Evolutionary conservation across 2,888 invertebrate genomes (phyloP), one percentile per base, ranked within the genome.

Genomic region (Cremastinae sp.): DNA sequence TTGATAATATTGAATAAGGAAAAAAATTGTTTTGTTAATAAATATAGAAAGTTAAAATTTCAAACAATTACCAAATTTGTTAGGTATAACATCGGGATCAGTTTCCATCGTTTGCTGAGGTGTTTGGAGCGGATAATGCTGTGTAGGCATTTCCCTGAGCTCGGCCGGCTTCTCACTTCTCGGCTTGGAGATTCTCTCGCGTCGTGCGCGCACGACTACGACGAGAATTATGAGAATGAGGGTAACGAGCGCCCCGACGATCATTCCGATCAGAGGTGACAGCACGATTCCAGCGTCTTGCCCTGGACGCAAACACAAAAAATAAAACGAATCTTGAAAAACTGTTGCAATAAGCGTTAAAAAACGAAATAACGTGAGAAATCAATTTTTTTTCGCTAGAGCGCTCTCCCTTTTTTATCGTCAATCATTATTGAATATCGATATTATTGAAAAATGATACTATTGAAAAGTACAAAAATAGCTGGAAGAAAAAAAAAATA

Each of bases 21-120:
- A n/a, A n/a, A n/a, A n/a, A n/a, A n/a, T n/a, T n/a, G n/a, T n/a
- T n/a, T n/a, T n/a, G n/a, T n/a, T n/a, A n/a, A n/a, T n/a, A n/a
- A n/a, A n/a, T n/a, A n/a, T n/a, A n/a, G n/a, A n/a, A n/a, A n/a
- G n/a, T n/a, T n/a, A n/a, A n/a, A n/a, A n/a, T n/a, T n/a, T n/a
- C 22, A 53, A 20, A 18, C 5, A 4, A 9, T 91, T 90, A 94
- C 94, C 94, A 84, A 93, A 94, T 91, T 94, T 94, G 78, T 94
- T 94, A 78, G 94, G 94, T 88, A 95, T 94, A 75, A 94, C 93
- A 89, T 95, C 94, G 14, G 94, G 94, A 90, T 95, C 94, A 82
- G 92, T 91, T 84, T 93, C 93, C 82, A 93, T 92, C 70, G 88
- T 85, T 80, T 89, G 89, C 77, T 89, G 88, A 18, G 86, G 80